A percentile compares a stretch with the other conserved stretches of the same genome.
Conservation (phyloP, 1,140 invertebrate species). For the Phenacoccus solenopsis region DNA sequence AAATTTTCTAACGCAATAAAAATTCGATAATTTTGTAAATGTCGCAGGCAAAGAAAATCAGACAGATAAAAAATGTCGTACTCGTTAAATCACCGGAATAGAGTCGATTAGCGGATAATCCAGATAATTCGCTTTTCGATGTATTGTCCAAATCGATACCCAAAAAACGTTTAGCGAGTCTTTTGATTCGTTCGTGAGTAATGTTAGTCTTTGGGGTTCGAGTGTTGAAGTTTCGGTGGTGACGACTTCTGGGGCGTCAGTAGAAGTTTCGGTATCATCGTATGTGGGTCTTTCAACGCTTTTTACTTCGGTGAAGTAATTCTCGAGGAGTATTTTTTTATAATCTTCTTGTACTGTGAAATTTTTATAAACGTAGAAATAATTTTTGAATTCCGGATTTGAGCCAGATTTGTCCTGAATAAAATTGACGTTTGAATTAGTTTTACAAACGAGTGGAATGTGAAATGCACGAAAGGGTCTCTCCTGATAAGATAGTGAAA, state of each 20-base stretch:
- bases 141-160: slow-evolving; percentile 24
- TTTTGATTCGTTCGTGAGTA: slow-evolving; percentile 30
- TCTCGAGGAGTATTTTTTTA: slow-evolving; percentile 40
- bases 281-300: slow-evolving; percentile 22
- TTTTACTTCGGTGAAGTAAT: slow-evolving; percentile 43
- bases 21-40: no score
- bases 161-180: slow-evolving; percentile 32
- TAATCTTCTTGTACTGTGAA: slow-evolving; percentile 44
- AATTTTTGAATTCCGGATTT: slow-evolving; percentile 46
- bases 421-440: no score
- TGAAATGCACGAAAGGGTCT: no score
- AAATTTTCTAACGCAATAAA: slow-evolving; percentile 8
- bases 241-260: slow-evolving; percentile 24
- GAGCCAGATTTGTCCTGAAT: slow-evolving; percentile 29
- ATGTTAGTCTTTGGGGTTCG: slow-evolving; percentile 18
- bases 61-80: slow-evolving; percentile 27
- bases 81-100: slow-evolving; percentile 34
- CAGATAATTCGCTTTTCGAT: slow-evolving; percentile 27
- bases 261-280: slow-evolving; percentile 19
- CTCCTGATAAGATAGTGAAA: no score
- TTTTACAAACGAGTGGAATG: no score
- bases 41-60: neutral
- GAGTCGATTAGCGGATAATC: slow-evolving; percentile 38
- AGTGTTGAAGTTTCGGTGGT: no score
- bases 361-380: slow-evolving; percentile 50